A percentile compares a stretch with the other conserved stretches of the same genome.
These are phyloP conservation scores for Malurus splendens DNA, from an alignment of 2,797 vertebrate genomes.

Conservation along the genomic window DNA sequence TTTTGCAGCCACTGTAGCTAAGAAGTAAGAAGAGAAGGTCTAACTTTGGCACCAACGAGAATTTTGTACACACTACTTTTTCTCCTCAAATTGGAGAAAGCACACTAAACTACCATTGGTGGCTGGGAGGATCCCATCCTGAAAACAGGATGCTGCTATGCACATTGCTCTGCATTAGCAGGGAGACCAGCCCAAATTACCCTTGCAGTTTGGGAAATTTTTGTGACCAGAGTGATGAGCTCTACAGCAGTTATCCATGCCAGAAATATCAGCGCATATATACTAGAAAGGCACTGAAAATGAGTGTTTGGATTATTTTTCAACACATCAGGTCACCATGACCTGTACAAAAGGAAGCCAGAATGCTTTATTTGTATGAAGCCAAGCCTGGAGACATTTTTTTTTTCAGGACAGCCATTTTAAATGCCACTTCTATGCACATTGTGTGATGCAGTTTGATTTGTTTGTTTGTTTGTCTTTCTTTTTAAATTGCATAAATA, in stretches of 20 bases:
- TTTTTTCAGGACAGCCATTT: background rate
- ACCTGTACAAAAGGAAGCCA: background rate
- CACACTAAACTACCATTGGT: background rate
- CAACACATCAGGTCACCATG: background rate
- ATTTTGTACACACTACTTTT: background rate
- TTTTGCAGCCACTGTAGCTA: background rate
- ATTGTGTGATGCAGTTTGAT: accelerated
- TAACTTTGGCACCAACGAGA: background rate
- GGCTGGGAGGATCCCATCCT: background rate
- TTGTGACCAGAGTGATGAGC: background rate
- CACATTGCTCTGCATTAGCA: background rate
- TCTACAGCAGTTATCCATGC: background rate
- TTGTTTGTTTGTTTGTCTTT: no score
- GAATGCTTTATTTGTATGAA: background rate
- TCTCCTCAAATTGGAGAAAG: background rate
- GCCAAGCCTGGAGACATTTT: background rate
- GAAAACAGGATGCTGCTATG: background rate
- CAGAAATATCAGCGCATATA: background rate
- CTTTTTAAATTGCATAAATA: background rate
- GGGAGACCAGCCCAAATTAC: background rate
- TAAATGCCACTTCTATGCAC: background rate
- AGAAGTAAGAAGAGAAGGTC: background rate
- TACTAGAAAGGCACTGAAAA: background rate
- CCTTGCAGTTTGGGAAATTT: background rate
- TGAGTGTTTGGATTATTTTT: background rate